Conservation (phyloP, 2,888 invertebrate genomes). For the Ellobium chinense region DNA sequence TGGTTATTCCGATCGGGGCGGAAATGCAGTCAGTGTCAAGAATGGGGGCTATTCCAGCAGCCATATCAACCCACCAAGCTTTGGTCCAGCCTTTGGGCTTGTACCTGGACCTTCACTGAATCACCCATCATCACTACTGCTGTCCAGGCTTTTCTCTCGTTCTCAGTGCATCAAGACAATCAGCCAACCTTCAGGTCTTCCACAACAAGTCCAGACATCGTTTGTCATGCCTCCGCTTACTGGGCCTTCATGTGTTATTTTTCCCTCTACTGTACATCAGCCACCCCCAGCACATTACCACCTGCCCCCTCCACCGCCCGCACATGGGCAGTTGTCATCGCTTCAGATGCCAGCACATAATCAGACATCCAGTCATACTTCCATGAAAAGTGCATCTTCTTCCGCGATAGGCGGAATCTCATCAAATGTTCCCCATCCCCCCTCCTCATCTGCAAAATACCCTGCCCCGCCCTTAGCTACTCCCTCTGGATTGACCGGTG, state of each 20-base stretch:
- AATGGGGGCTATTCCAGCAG: not conserved
- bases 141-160: too few species aligned
- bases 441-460: not conserved
- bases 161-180: not conserved
- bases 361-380: conserved; percentile 18
- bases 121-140: not conserved
- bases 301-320: conserved; percentile 22
- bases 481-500: not conserved
- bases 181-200: not conserved
- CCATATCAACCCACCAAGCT: not conserved
- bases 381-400: not conserved
- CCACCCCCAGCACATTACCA: conserved; percentile 44
- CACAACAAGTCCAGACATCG: not conserved
- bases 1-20: conserved; percentile 64
- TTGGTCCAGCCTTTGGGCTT: not conserved
- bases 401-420: not conserved
- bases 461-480: not conserved
- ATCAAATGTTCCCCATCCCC: not conserved
- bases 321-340: conserved; percentile 31
- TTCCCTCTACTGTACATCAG: conserved; percentile 26
- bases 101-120: not conserved
- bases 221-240: not conserved
- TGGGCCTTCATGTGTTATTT: conserved; percentile 9
- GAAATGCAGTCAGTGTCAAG: conserved; percentile 3
- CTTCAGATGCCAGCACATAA: conserved; percentile 18